Conservation (phyloP, 2,888 invertebrate genomes). For the Scrobipalpa atriplicella region DNA sequence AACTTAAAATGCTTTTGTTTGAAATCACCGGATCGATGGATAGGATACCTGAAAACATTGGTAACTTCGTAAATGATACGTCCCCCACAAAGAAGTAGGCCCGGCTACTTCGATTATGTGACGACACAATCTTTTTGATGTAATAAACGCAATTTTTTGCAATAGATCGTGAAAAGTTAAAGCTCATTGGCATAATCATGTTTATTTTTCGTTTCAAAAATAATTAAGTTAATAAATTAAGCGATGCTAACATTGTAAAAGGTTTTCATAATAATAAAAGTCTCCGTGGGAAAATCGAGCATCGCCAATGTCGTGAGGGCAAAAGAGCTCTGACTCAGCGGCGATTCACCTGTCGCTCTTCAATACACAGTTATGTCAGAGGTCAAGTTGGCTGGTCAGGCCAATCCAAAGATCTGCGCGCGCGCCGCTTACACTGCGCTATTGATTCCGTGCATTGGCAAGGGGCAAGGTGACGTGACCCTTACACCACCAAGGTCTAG, state of each 20-base stretch:
- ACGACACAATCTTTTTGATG: too few species aligned
- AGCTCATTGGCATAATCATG: too few species aligned
- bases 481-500: slow-evolving; percentile 4
- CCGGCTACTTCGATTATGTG: too few species aligned
- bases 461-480: slow-evolving; percentile 21
- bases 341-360: slow-evolving; percentile 29
- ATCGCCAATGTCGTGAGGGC: slow-evolving; percentile 21
- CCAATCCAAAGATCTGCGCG: slow-evolving; percentile 1
- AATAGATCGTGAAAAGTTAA: too few species aligned
- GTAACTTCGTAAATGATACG: too few species aligned
- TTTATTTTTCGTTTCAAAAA: too few species aligned
- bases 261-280: background rate
- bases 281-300: slow-evolving; percentile 19
- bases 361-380: slow-evolving; percentile 44
- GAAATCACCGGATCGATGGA: too few species aligned
- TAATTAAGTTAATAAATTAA: background rate
- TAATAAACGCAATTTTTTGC: too few species aligned
- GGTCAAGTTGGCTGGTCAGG: slow-evolving; percentile 41
- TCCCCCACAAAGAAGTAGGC: too few species aligned
- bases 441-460: slow-evolving; percentile 14
- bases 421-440: background rate
- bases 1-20: background rate
- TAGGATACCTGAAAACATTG: too few species aligned
- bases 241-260: background rate
- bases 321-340: slow-evolving; percentile 43